Percentiles rank a stretch among this genome's conserved stretches.
phyloP scores from a whole-genome alignment of 53 echinoderm and acorn worm genomes.

The Mesocentrotus franciscanus region DNA sequence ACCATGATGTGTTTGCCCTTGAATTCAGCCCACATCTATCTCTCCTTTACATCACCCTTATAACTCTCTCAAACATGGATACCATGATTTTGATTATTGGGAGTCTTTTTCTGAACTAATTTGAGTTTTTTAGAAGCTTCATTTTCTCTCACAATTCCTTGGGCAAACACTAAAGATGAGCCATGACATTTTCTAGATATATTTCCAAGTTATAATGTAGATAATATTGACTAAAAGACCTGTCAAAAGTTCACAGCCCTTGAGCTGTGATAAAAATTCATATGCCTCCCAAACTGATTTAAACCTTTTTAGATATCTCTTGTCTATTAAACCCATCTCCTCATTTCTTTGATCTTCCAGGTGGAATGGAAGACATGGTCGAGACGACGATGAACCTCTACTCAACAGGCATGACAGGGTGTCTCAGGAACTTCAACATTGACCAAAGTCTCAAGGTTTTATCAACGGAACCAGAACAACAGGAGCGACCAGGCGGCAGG shows the following conservation, averaged over 20 bases:
- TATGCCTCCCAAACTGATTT: background rate
- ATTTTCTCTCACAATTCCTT: too few species aligned
- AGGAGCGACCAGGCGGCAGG: conserved; percentile 52
- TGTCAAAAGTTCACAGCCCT: background rate
- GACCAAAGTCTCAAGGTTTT: conserved; percentile 26
- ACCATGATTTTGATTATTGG: too few species aligned
- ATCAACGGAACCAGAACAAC: background rate
- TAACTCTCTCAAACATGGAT: too few species aligned
- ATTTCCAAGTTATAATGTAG: too few species aligned
- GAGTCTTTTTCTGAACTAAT: too few species aligned
- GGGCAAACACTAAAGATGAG: too few species aligned
- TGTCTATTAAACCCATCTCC: background rate
- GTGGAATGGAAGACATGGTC: conserved; percentile 90
- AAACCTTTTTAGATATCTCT: background rate
- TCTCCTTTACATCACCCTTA: too few species aligned
- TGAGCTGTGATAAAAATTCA: background rate
- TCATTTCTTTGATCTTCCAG: conserved; percentile 50
- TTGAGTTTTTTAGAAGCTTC: too few species aligned
- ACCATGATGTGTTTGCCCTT: too few species aligned
- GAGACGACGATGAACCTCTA: conserved; percentile 79
- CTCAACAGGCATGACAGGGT: conserved; percentile 81
- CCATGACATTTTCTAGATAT: too few species aligned
- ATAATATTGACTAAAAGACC: background rate
- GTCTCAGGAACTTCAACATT: conserved; percentile 80
- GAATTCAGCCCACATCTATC: too few species aligned